Evolutionary conservation across 2,888 invertebrate species (phyloP).

Genomic region (Augiades crinisus): DNA sequence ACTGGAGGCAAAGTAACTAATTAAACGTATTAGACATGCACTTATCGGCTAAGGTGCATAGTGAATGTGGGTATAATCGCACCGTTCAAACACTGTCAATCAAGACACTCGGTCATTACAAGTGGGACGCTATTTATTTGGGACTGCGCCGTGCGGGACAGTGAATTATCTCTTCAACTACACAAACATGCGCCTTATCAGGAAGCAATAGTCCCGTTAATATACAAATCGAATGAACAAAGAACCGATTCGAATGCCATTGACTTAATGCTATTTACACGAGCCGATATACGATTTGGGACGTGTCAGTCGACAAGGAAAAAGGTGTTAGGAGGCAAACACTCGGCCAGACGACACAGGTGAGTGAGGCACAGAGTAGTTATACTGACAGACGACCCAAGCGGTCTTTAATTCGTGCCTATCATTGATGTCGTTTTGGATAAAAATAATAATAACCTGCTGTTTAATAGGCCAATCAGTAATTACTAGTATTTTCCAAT

Average conservation of each 20-base stretch:
- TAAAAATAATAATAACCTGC: too few relatives aligned
- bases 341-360: conserved; percentile 25
- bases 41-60: not conserved
- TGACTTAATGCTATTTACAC: conserved; percentile 49
- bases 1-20: too few relatives aligned
- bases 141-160: conserved; percentile 23
- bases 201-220: conserved; percentile 33
- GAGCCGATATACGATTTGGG: conserved; percentile 47
- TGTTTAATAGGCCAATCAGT: too few relatives aligned
- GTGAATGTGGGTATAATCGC: conserved; percentile 1
- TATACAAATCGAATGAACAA: conserved; percentile 49
- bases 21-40: not conserved
- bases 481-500: too few relatives aligned
- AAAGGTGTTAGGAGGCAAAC: conserved; percentile 30
- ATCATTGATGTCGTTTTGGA: too few relatives aligned
- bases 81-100: conserved; percentile 15
- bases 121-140: conserved; percentile 14
- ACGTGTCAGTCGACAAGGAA: conserved; percentile 35
- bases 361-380: conserved; percentile 15
- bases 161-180: conserved; percentile 29
- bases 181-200: conserved; percentile 25
- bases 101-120: not conserved
- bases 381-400: not conserved
- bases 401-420: too few relatives aligned
- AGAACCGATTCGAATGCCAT: conserved; percentile 41